Conservation (phyloP, 2,113 vertebrate genomes). For the Lathamus discolor region DNA sequence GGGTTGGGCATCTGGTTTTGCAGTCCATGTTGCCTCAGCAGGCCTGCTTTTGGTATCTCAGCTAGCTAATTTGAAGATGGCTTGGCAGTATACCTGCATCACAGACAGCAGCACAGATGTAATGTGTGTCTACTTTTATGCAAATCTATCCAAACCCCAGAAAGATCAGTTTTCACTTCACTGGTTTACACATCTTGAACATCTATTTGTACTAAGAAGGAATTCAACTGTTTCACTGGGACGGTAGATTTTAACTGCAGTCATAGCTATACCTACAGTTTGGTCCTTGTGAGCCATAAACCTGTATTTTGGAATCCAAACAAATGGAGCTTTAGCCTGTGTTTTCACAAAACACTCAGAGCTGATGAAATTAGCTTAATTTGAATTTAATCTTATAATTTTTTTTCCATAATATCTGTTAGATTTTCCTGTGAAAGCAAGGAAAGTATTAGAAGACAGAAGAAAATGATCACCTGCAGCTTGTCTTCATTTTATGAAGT, state of each 20-base stretch:
- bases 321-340: background rate
- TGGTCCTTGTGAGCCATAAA: background rate
- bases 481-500: slow-evolving; percentile 27
- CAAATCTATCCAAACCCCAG: background rate
- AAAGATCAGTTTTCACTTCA: background rate
- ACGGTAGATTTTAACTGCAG: background rate
- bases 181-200: background rate
- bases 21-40: background rate
- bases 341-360: background rate
- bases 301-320: background rate
- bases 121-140: background rate
- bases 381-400: background rate
- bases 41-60: background rate
- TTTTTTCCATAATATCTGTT: background rate
- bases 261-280: background rate
- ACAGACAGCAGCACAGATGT: background rate
- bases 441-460: background rate
- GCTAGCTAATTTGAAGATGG: background rate
- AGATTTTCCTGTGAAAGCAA: slow-evolving; percentile 13
- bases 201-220: background rate
- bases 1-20: background rate
- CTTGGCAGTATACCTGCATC: background rate
- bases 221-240: background rate
- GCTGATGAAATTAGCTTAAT: background rate
- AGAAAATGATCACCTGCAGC: slow-evolving; percentile 19